Evolutionary conservation across 2,888 invertebrate genomes (phyloP).

Genomic region (Bursaphelenchus okinawaensis): DNA sequence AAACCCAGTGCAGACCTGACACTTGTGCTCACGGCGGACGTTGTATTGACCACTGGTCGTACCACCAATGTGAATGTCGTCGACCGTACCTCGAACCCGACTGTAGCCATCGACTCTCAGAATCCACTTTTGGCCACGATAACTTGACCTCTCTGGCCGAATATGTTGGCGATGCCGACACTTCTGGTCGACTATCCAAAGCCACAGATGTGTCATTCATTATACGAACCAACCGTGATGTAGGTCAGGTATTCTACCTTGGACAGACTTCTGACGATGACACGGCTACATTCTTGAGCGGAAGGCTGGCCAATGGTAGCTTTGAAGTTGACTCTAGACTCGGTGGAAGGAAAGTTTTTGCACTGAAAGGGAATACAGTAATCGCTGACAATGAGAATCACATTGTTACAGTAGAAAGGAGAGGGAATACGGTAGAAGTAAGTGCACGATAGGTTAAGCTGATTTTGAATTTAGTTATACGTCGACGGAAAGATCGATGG

Average conservation of each 20-base stretch:
- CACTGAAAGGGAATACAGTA: neutral
- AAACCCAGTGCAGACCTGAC: conserved; percentile 36
- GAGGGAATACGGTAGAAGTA: conserved; percentile 30
- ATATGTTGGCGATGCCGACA: conserved; percentile 11
- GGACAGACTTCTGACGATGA: conserved; percentile 39
- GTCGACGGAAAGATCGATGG: conserved; percentile 38
- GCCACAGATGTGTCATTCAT: conserved; percentile 43
- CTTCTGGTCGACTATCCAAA: conserved; percentile 14
- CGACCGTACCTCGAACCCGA: conserved; percentile 47
- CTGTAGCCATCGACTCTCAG: conserved; percentile 39
- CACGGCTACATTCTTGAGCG: conserved; percentile 26
- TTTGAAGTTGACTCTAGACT: conserved; percentile 24
- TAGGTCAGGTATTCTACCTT: conserved; percentile 38
- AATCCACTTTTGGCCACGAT: conserved; percentile 48
- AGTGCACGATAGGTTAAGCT: conserved; percentile 11
- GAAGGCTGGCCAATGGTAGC: conserved; percentile 20
- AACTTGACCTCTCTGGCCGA: conserved; percentile 17
- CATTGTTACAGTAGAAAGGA: conserved; percentile 30
- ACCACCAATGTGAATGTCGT: conserved; percentile 41
- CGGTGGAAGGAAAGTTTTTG: conserved; percentile 26
- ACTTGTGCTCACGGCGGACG: conserved; percentile 43
- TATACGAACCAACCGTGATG: conserved; percentile 33
- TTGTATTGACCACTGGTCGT: conserved; percentile 49
- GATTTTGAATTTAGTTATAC: conserved; percentile 16
- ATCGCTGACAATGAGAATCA: conserved; percentile 47